Base-by-base conservation (phyloP, 2,888 invertebrate species). In the Ectemnius lituratus region DNA sequence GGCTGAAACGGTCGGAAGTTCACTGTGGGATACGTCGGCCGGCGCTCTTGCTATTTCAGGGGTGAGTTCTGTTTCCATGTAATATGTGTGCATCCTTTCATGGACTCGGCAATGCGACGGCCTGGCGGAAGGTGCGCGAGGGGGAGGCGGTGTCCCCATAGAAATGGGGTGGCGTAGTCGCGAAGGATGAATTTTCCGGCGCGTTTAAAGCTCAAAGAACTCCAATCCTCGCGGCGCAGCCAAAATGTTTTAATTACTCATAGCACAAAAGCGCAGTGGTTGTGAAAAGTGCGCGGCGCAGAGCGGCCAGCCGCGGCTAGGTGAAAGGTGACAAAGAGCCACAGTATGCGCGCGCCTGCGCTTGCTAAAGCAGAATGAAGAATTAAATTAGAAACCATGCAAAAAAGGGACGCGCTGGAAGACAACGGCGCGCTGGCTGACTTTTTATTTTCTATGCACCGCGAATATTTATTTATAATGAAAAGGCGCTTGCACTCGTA, bases 191-290 rank as follows among this genome's bases (percentile, higher is more conserved):
- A 82, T 84, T 82, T 81, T 84, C 81, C 75, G 82, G 72, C 75
- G 73, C 79, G 82, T 79, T 84, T 82, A 79, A 79, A 81, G 75
- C 82, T 82, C 84, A 84, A 84, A 84, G 84, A 80, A 82, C 81
- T 72, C 76, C 70, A 76, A 67, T 73, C 76, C 77, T 70, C 79
- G 71, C 76, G 71, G 77, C 73, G 69, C 75, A 63, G 76, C 81
- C 83, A 81, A 87, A 87, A 87, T 87, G 85, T 86, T 87, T 87
- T 87, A 87, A 87, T 87, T 87, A 87, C 86, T 87, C 83, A 82
- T 82, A 76, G 84, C 70, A 85, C 85, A 87, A 86, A 86, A 85
- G 86, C 78, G 63, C 62, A 75, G 76, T 69, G 68, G 72, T 76
- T 73, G 79, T 80, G 74, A 77, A 80, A 80, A 70, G 74, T 65